Conservation (phyloP, 2,797 vertebrate genomes). For the Siniperca undulata region DNA sequence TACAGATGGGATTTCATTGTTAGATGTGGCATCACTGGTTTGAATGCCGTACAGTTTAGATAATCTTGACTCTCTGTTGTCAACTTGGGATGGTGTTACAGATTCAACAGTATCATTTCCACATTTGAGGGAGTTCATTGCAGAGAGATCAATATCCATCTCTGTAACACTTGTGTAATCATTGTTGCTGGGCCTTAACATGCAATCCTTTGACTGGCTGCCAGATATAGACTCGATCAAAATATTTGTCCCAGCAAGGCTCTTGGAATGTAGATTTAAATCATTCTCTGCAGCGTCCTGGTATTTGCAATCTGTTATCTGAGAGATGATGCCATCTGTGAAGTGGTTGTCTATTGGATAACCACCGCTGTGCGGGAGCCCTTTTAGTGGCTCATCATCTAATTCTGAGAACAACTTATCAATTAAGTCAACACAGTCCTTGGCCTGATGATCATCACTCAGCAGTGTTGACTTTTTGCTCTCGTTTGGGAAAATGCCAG, state of each 20-base stretch:
- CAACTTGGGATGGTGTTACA: slow-evolving; percentile 36
- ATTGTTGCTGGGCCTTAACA: slow-evolving; percentile 53
- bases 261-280: slow-evolving; percentile 65
- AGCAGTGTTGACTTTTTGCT: slow-evolving; percentile 55
- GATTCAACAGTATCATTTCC: slow-evolving; percentile 56
- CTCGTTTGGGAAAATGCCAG: slow-evolving; percentile 73
- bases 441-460: slow-evolving; percentile 64
- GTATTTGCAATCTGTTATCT: slow-evolving; percentile 73
- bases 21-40: slow-evolving; percentile 47
- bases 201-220: slow-evolving; percentile 57
- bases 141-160: slow-evolving; percentile 48
- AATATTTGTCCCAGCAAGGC: slow-evolving; percentile 61
- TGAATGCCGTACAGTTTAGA: slow-evolving; percentile 71
- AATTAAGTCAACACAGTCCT: slow-evolving; percentile 79
- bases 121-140: slow-evolving; percentile 54
- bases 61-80: slow-evolving; percentile 72
- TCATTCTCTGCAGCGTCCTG: slow-evolving; percentile 65
- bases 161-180: slow-evolving; percentile 53
- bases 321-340: slow-evolving; percentile 73
- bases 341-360: slow-evolving; percentile 69
- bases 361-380: slow-evolving; percentile 60
- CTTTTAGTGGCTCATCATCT: slow-evolving; percentile 80
- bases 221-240: slow-evolving; percentile 59
- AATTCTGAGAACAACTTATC: slow-evolving; percentile 82
- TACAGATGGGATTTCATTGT: slow-evolving; percentile 26